Percentiles rank a stretch among this genome's conserved stretches.
Evolutionary conservation across 2,797 vertebrate species (phyloP).

Genomic region (Clarias laeviceps): DNA sequence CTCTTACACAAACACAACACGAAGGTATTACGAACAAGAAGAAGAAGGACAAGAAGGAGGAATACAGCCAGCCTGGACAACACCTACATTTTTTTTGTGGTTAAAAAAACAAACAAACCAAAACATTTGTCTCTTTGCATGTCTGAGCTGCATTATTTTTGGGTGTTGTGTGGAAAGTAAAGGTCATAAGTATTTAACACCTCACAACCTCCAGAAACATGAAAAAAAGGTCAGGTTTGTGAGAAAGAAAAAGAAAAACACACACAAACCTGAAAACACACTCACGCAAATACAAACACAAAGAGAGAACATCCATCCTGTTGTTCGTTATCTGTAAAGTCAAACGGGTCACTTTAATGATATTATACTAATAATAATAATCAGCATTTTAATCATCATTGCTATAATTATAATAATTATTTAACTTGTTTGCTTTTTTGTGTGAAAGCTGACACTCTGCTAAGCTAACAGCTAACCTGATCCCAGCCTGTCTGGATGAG

Average conservation of each 20-base stretch:
- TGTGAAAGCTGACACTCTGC: not conserved
- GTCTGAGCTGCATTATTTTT: not conserved
- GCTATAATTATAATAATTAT: no score
- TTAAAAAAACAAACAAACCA: not conserved
- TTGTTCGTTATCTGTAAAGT: not conserved
- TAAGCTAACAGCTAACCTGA: constrained; percentile 14
- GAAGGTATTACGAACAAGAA: not conserved
- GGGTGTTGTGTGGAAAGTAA: not conserved
- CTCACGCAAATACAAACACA: not conserved
- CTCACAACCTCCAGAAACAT: not conserved
- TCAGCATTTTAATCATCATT: not conserved
- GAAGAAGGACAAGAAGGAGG: not conserved
- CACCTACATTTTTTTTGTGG: not conserved
- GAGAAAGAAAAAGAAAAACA: not conserved
- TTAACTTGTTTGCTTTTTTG: not conserved
- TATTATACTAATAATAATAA: not conserved
- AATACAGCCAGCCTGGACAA: not conserved
- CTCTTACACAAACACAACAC: not conserved
- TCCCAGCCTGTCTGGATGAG: not conserved
- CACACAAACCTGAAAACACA: not conserved
- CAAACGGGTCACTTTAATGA: not conserved
- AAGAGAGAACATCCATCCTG: not conserved
- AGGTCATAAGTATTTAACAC: not conserved
- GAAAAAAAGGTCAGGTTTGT: not conserved
- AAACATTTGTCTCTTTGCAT: not conserved